Conservation (phyloP, 2,113 vertebrate genomes). For the Heterocephalus glaber region DNA sequence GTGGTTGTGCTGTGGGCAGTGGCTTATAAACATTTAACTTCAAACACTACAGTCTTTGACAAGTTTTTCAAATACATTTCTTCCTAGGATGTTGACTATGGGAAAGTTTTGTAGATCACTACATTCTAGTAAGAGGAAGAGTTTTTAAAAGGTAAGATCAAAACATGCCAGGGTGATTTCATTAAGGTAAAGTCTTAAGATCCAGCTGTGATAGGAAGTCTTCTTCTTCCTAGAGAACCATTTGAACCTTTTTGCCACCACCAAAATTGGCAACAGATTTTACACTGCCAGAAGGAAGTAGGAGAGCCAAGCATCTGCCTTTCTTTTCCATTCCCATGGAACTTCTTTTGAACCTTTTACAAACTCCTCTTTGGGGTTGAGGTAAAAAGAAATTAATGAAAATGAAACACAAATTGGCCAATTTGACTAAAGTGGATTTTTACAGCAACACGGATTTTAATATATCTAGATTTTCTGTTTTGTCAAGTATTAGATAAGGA, state of each 20-base stretch:
- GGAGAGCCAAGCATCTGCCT: neutral
- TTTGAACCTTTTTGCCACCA: neutral
- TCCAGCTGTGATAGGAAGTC: neutral
- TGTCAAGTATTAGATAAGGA: neutral
- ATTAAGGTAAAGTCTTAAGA: neutral
- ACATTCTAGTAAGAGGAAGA: neutral
- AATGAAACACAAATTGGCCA: neutral
- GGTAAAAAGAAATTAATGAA: constrained; percentile 26
- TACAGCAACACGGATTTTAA: neutral
- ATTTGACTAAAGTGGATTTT: neutral
- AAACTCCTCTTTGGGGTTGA: neutral
- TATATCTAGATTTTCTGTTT: neutral
- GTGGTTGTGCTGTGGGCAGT: neutral
- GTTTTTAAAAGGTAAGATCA: neutral
- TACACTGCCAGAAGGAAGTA: neutral
- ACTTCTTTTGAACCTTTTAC: neutral
- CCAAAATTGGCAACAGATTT: neutral
- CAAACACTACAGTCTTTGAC: constrained; percentile 22
- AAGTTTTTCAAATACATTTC: constrained; percentile 16
- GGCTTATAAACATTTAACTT: neutral
- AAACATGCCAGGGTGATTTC: neutral
- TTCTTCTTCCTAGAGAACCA: neutral
- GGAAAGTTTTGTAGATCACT: neutral
- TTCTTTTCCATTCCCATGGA: neutral
- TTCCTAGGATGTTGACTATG: neutral